A percentile compares a stretch with the other conserved stretches of the same genome.
Evolutionary conservation across 2,888 invertebrate species (phyloP).

Genomic region (Aleiodes testaceus): DNA sequence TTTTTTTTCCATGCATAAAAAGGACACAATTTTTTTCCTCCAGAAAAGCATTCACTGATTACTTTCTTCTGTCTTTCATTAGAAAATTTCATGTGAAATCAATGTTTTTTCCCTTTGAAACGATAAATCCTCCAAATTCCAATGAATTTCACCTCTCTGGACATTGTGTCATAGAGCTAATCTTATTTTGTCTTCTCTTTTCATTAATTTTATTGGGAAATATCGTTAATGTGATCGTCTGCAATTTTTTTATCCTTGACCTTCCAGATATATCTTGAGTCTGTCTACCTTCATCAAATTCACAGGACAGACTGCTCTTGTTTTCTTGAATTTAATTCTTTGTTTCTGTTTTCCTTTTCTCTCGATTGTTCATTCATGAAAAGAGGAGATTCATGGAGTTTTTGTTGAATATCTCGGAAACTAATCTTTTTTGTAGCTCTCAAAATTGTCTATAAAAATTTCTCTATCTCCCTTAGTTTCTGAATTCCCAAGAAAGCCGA

Average conservation of each 20-base stretch:
- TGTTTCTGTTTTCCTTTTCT: not conserved
- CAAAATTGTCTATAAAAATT: no score
- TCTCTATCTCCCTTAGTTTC: no score
- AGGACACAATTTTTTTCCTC: not conserved
- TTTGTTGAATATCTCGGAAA: no score
- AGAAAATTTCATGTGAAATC: no score
- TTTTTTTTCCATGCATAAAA: no score
- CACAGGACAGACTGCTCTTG: not conserved
- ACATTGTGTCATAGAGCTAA: not conserved
- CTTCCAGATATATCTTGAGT: not conserved
- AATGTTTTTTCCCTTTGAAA: no score
- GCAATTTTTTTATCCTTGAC: constrained; percentile 1
- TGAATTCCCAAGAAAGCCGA: no score
- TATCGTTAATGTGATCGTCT: not conserved
- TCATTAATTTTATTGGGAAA: not conserved
- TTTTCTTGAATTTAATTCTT: not conserved
- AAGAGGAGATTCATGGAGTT: no score
- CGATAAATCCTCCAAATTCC: no score
- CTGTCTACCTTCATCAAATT: not conserved
- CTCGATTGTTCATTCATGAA: no score
- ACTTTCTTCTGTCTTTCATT: no score
- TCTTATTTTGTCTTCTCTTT: not conserved
- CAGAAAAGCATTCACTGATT: not conserved
- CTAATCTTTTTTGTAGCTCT: no score
- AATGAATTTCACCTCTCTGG: not conserved